phyloP scores from a whole-genome alignment of 1,140 invertebrate genomes.

The Ptiloglossa arizonensis region DNA sequence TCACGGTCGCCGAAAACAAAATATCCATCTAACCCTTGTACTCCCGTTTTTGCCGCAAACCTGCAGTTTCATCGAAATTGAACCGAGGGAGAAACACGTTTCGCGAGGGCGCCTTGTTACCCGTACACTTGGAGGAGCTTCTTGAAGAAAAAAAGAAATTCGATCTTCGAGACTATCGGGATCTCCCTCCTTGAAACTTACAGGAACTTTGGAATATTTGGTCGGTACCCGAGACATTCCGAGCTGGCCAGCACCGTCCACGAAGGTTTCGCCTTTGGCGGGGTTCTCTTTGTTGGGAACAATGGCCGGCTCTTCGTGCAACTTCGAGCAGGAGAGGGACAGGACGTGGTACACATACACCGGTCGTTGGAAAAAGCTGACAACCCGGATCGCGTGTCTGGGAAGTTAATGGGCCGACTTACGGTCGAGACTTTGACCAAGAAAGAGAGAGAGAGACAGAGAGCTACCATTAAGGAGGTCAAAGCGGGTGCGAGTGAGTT shows the following conservation, averaged over 20 bases:
- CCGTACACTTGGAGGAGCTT: too few species aligned
- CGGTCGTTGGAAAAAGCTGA: conserved; percentile 15
- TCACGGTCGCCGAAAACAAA: too few species aligned
- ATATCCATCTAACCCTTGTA: too few species aligned
- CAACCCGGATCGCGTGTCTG: conserved; percentile 43
- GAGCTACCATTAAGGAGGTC: conserved; percentile 2
- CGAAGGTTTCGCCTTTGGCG: neutral
- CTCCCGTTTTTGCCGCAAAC: too few species aligned
- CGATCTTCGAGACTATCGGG: too few species aligned
- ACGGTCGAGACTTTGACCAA: conserved; percentile 29
- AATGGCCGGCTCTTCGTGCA: neutral
- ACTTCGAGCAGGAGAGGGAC: neutral
- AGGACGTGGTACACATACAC: neutral
- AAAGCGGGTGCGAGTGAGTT: neutral
- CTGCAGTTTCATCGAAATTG: too few species aligned
- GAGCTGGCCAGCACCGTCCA: neutral
- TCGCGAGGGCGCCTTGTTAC: too few species aligned
- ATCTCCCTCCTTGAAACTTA: too few species aligned
- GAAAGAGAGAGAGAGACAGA: neutral
- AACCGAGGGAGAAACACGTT: too few species aligned
- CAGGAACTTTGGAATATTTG: too few species aligned
- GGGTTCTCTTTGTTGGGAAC: neutral
- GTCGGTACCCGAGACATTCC: neutral
- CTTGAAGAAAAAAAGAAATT: too few species aligned
- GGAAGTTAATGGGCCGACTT: conserved; percentile 51